Conservation (phyloP, 2,888 invertebrate species). For the Empis livida region DNA sequence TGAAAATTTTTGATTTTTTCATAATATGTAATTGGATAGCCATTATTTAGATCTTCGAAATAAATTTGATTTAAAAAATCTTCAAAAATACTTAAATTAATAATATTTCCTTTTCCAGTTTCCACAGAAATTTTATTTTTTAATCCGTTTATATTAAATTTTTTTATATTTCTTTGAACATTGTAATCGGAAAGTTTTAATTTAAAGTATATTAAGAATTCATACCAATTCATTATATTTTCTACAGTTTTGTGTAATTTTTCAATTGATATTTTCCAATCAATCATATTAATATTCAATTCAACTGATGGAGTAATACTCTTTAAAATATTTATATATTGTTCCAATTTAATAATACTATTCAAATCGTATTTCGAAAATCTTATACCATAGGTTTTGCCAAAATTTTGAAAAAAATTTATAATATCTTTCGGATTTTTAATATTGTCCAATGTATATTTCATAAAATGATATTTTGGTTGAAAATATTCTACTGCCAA, state of each 20-base stretch:
- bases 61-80: neutral
- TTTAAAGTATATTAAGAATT: neutral
- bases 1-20: neutral
- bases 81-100: neutral
- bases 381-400: too few species aligned
- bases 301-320: neutral
- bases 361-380: neutral
- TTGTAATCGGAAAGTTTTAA: neutral
- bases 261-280: neutral
- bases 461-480: too few species aligned
- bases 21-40: neutral
- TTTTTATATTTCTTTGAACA: neutral
- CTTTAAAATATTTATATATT: neutral
- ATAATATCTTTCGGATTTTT: too few species aligned
- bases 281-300: neutral
- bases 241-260: neutral
- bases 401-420: too few species aligned
- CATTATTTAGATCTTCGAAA: neutral
- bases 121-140: neutral
- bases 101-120: neutral
- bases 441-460: too few species aligned
- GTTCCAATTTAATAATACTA: neutral
- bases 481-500: too few species aligned
- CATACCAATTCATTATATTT: neutral
- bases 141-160: neutral